Base-by-base conservation (phyloP, 2,888 invertebrate genomes). In the Drosophila lacicola region DNA sequence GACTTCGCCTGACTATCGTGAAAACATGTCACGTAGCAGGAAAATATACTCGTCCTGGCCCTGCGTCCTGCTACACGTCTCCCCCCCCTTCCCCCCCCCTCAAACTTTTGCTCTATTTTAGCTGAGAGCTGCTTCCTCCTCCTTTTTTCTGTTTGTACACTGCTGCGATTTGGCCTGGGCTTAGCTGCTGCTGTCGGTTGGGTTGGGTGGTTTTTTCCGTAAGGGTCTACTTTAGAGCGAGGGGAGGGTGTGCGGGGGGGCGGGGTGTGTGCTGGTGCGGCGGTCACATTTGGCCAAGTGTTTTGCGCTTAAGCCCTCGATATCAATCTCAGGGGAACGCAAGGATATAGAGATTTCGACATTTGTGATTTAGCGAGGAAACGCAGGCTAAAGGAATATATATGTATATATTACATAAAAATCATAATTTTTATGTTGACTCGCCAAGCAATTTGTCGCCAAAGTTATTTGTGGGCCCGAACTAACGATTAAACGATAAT, bases 271-370 rank as follows among this genome's bases (percentile, higher is more conserved):
- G 49, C 25, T 44, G 56, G 66, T 83, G 89, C 82, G 92, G 92
- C 83, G 92, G 92, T 91, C 92, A 92, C 92, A 92, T 92, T 92
- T 92, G 92, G 92, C 91, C 90, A 91, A 92, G 92, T 92, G 90
- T 90, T 92, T 92, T 90, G 88, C 88, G 91, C 91, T 90, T 92
- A 92, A 92, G 91, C 91, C 91, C 87, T 83, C 90, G 90, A 90
- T 91, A 92, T 92, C 92, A 91, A 90, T 92, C 92, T 90, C 92
- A 66, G 70, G 92, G 92, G 92, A 92, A 78, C 78, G 56, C 54
- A 58, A 61, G 89, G 88, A 90, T 89, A 91, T 85, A 90, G 90
- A 89, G 89, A 91, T 90, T 90, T 90, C 90, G 90, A 90, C 90
- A 74, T 91, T 90, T 90, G 86, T 89, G 90, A 91, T 91, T 91